phyloP scores from a whole-genome alignment of 2,113 vertebrate species.

The Struthidea cinerea region DNA sequence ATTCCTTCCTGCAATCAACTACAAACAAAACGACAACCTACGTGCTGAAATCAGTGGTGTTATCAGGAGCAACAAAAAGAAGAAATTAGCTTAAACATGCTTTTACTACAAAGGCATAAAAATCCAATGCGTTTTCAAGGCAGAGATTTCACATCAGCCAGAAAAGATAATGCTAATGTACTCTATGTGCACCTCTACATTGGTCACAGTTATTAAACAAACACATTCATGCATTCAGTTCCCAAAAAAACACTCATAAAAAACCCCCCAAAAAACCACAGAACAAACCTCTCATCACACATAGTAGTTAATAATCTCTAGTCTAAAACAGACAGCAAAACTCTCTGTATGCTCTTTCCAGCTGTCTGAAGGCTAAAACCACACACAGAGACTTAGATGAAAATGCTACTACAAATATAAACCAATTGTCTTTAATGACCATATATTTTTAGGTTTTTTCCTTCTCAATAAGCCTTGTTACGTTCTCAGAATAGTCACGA shows the following conservation, averaged over 20 bases:
- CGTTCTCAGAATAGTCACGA: neutral
- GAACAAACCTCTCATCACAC: neutral
- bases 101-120: neutral
- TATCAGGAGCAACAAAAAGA: neutral
- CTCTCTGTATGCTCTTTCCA: neutral
- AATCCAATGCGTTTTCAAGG: neutral
- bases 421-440: neutral
- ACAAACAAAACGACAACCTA: neutral
- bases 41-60: neutral
- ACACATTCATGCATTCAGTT: neutral
- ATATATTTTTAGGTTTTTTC: neutral
- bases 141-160: neutral
- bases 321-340: neutral
- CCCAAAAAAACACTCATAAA: neutral
- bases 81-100: neutral
- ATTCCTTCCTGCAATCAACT: neutral
- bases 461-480: neutral
- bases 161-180: neutral
- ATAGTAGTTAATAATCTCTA: neutral
- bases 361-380: neutral
- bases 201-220: neutral
- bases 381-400: neutral
- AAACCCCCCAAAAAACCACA: fast-evolving
- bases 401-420: neutral
- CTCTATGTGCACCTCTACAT: neutral